Evolutionary conservation across 2,888 invertebrate genomes (phyloP).

Genomic region (Strigamia maritima): DNA sequence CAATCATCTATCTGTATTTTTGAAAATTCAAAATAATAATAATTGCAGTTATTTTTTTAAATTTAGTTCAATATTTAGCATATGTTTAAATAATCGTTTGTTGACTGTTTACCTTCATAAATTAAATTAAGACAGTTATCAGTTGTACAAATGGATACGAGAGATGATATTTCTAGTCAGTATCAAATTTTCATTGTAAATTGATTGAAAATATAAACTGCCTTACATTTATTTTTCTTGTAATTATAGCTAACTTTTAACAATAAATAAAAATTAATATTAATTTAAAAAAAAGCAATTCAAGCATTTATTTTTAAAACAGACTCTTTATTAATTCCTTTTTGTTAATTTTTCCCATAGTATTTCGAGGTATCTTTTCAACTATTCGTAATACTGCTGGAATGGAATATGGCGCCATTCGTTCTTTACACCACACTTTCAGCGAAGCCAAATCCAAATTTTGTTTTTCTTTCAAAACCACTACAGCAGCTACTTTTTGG

Average conservation of each 20-base stretch:
- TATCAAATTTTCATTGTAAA: neutral
- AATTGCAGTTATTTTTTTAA: no score
- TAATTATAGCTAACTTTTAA: neutral
- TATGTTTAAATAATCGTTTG: no score
- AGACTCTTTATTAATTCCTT: conserved; percentile 53
- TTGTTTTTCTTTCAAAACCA: conserved; percentile 46
- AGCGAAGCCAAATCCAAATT: conserved; percentile 53
- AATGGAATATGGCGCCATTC: conserved; percentile 68
- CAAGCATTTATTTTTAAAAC: conserved; percentile 39
- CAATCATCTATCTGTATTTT: conserved; percentile 2
- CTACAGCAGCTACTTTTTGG: conserved; percentile 65
- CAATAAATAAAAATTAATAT: neutral
- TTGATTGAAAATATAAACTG: neutral
- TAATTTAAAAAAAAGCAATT: neutral
- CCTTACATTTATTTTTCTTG: conserved; percentile 20
- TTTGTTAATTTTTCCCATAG: conserved; percentile 85
- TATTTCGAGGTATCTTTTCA: conserved; percentile 69
- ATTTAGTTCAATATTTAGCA: no score
- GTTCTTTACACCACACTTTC: conserved; percentile 61
- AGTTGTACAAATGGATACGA: no score
- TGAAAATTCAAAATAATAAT: neutral
- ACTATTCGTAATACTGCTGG: conserved; percentile 63
- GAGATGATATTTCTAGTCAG: neutral
- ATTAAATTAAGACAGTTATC: no score
- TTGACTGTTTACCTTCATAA: no score